These are phyloP conservation scores for Caenorhabditis zanzibari DNA, from an alignment of 2,888 invertebrate genomes.

Conservation along the genomic window DNA sequence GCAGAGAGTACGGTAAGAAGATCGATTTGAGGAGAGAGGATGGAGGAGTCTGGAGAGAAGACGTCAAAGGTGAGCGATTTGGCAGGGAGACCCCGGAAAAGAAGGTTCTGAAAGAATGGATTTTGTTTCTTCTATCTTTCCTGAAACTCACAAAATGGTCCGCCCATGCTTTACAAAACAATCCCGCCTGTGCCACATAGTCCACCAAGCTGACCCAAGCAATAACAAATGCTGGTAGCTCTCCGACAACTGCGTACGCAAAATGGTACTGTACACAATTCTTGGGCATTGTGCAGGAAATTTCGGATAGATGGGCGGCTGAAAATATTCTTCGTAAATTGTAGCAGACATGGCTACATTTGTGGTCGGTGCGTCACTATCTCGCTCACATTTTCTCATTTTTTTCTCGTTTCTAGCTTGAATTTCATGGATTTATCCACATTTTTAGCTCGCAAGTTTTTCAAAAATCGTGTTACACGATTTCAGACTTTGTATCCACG, in stretches of 20 bases:
- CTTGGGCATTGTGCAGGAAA: slow-evolving; percentile 72
- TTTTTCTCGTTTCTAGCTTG: no score
- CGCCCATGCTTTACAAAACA: slow-evolving; percentile 68
- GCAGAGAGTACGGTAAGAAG: slow-evolving; percentile 59
- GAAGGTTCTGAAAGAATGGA: slow-evolving; percentile 58
- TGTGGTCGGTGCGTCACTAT: no score
- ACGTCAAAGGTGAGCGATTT: slow-evolving; percentile 50
- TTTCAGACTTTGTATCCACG: no score
- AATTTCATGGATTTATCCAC: no score
- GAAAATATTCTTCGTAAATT: slow-evolving; percentile 11
- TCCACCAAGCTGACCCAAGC: slow-evolving; percentile 68
- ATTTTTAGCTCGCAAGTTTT: no score
- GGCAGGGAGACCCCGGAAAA: slow-evolving; percentile 67
- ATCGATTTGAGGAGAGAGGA: slow-evolving; percentile 63
- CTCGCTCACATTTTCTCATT: no score
- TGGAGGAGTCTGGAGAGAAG: slow-evolving; percentile 44
- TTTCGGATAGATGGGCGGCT: slow-evolving; percentile 69
- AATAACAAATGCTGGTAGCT: slow-evolving; percentile 69
- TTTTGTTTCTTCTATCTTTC: no score
- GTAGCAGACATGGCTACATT: no score
- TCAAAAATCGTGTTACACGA: no score
- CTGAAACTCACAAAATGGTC: slow-evolving; percentile 64
- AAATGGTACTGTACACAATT: slow-evolving; percentile 72
- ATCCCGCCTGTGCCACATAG: slow-evolving; percentile 59
- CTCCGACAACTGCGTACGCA: slow-evolving; percentile 69